Percentiles rank a stretch among this genome's conserved stretches.
Conservation (phyloP, 2,113 vertebrate genomes). For the Beaufortia kweichowensis region DNA sequence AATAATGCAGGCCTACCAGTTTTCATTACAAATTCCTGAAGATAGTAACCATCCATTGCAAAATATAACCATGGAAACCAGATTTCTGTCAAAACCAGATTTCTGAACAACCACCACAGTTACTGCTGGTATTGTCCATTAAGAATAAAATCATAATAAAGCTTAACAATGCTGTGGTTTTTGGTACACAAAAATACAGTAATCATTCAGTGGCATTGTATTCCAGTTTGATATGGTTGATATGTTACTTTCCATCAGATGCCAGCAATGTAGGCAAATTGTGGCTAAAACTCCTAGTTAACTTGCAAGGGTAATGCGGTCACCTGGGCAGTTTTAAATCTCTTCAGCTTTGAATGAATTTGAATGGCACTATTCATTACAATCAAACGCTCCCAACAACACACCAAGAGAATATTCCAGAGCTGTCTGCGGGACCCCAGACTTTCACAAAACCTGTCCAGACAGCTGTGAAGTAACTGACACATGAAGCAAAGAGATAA, state of each 20-base stretch:
- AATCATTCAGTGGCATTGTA: too few relatives aligned
- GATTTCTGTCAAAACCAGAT: not conserved
- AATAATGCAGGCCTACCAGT: not conserved
- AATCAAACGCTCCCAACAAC: constrained; percentile 9
- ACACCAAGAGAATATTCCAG: constrained; percentile 9
- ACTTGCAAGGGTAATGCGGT: not conserved
- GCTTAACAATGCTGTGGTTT: too few relatives aligned
- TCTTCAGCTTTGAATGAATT: constrained; percentile 23
- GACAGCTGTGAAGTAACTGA: constrained; percentile 56
- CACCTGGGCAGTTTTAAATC: not conserved
- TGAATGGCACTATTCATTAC: constrained; percentile 38
- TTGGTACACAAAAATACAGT: too few relatives aligned
- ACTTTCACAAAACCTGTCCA: constrained; percentile 44
- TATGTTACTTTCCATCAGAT: too few relatives aligned
- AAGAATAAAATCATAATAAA: too few relatives aligned
- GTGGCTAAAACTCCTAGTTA: not conserved
- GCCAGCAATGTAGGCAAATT: not conserved
- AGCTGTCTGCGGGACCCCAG: constrained; percentile 19
- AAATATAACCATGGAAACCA: not conserved
- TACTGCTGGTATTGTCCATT: too few relatives aligned
- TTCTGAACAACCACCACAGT: too few relatives aligned
- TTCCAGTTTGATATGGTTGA: too few relatives aligned
- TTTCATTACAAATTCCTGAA: not conserved
- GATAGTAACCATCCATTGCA: not conserved
- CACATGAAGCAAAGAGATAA: constrained; percentile 49